These are phyloP conservation scores for Parthenolecanium corni DNA, from an alignment of 2,888 invertebrate genomes.

Conservation along the genomic window DNA sequence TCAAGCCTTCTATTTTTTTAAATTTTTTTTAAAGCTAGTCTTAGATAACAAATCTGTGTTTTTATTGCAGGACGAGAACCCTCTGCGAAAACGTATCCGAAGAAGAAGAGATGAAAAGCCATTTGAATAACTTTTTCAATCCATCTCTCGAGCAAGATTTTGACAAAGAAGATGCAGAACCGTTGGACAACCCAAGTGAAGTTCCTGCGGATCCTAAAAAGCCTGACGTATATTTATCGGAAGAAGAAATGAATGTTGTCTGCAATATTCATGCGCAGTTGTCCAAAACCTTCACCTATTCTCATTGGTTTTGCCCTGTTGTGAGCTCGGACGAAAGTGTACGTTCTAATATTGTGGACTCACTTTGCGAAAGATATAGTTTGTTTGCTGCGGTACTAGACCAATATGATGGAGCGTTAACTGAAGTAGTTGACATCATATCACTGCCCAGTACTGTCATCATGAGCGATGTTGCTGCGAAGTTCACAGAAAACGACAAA, in stretches of 20 bases:
- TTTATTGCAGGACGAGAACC: slow-evolving; percentile 40
- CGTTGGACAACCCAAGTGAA: slow-evolving; percentile 32
- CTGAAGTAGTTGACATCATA: slow-evolving; percentile 45
- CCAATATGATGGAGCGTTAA: slow-evolving; percentile 44
- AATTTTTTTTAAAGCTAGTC: too few relatives aligned
- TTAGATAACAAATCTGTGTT: too few relatives aligned
- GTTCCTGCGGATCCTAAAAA: slow-evolving; percentile 35
- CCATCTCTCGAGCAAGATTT: slow-evolving; percentile 51
- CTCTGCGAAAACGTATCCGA: slow-evolving; percentile 45
- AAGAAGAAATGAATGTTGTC: slow-evolving; percentile 49
- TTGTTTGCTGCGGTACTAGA: slow-evolving; percentile 47
- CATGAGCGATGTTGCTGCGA: slow-evolving; percentile 42
- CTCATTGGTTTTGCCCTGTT: slow-evolving; percentile 47
- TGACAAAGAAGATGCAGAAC: slow-evolving; percentile 51
- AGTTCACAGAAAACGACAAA: slow-evolving; percentile 32
- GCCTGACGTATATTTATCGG: slow-evolving; percentile 36
- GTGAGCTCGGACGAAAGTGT: background rate
- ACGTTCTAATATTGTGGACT: slow-evolving; percentile 11
- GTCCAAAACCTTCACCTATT: slow-evolving; percentile 43
- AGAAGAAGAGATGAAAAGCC: slow-evolving; percentile 51
- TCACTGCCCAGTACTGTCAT: slow-evolving; percentile 49
- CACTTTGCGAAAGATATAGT: slow-evolving; percentile 42
- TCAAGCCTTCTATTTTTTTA: too few relatives aligned
- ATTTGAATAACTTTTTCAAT: slow-evolving; percentile 59
- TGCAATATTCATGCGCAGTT: slow-evolving; percentile 51